Base-by-base conservation (phyloP, 2,113 vertebrate species). In the Muscicapa adusta region DNA sequence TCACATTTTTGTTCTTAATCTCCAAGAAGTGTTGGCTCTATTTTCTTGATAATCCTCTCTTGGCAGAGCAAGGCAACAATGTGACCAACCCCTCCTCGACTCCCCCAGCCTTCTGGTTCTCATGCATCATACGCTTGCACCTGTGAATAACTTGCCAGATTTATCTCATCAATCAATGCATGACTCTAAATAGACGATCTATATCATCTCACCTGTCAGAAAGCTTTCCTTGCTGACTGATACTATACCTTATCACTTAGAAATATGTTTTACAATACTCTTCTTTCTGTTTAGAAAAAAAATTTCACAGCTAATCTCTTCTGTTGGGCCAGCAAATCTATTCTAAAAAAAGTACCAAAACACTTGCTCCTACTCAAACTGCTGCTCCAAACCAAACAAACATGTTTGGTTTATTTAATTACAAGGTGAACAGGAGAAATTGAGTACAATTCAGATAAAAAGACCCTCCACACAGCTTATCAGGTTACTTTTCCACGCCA, bases 61-160 rank as follows among this genome's bases (percentile, higher is more conserved):
- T 77, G 53, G 71, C 36, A 88, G 43, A 45, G 15, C 13, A 62
- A 85, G 10, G 13, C n/a, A 87, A 53, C 26, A 88, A 18, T 10
- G 36, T 0, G 13, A 81, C 60, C 2, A 1, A 43, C 7, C 22
- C 10, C 54, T 66, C 18, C 24, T 31, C 1, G 0, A 16, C 26
- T 23, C 6, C 43, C 9, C 23, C 18, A 68, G 36, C 34, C 67
- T 83, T 82, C 54, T 60, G 48, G 14, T 47, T 95, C 45, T 71
- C 48, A 36, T 50, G 43, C 17, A 54, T 53, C n/a, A 36, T 15
- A 42, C 0, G 3, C 25, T 71, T 43, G 25, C 45, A 92, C 19
- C 61, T 78, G 34, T 50, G 47, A 95, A 65, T 77, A 91, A 45
- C 28, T 43, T 10, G 2, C 6, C 82, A 85, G 40, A 57, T 80